phyloP scores from a whole-genome alignment of 2,888 invertebrate genomes.

The Thyatira batis region DNA sequence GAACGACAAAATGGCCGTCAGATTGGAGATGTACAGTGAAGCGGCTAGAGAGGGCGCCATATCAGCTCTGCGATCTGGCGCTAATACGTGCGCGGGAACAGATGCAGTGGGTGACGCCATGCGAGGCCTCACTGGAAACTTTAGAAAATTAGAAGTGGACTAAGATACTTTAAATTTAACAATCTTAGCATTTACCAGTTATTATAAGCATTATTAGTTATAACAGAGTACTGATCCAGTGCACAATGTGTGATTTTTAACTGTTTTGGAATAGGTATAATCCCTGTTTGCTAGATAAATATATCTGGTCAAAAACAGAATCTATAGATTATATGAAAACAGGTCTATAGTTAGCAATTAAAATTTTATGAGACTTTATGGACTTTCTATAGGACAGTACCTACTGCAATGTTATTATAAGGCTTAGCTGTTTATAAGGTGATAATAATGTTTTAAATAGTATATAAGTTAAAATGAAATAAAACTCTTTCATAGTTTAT shows the following conservation, averaged over 20 bases:
- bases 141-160: slow-evolving; percentile 90
- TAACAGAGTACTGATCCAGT: too few relatives aligned
- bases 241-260: too few relatives aligned
- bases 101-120: slow-evolving; percentile 85
- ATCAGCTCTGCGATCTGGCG: slow-evolving; percentile 85
- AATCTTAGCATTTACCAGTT: neutral
- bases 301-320: too few relatives aligned
- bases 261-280: too few relatives aligned
- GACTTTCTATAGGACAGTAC: neutral
- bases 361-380: neutral
- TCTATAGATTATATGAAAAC: too few relatives aligned
- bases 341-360: too few relatives aligned
- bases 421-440: neutral
- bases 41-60: slow-evolving; percentile 89
- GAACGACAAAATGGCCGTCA: slow-evolving; percentile 87
- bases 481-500: slow-evolving; percentile 25
- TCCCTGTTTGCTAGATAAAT: too few relatives aligned
- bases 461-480: slow-evolving; percentile 15
- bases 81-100: slow-evolving; percentile 82
- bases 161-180: slow-evolving; percentile 48
- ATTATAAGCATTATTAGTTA: too few relatives aligned
- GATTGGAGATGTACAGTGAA: slow-evolving; percentile 86
- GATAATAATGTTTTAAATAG: neutral
- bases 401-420: neutral
- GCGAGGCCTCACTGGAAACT: slow-evolving; percentile 88